Evolutionary conservation across 2,113 vertebrate genomes (phyloP).

Genomic region (Passer domesticus): DNA sequence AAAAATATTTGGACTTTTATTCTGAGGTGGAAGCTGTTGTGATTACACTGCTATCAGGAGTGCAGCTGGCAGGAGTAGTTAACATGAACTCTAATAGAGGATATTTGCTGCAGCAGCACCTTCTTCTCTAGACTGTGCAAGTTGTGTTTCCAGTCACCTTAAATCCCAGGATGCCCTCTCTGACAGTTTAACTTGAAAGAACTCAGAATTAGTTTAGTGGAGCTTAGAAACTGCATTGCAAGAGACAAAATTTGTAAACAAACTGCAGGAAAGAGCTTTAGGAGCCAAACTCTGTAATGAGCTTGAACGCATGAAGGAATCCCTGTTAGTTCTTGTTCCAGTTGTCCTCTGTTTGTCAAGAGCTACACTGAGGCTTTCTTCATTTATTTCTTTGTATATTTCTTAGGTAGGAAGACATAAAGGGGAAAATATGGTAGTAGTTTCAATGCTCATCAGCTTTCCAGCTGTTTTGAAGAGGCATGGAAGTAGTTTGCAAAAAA

Average conservation of each 20-base stretch:
- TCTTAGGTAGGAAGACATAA: neutral
- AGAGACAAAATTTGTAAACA: neutral
- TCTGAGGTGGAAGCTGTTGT: neutral
- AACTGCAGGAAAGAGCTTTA: neutral
- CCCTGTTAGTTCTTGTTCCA: neutral
- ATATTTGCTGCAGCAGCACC: neutral
- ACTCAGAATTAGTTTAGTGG: neutral
- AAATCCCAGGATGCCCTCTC: neutral
- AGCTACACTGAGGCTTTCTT: neutral
- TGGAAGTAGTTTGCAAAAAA: neutral
- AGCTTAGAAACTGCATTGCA: neutral
- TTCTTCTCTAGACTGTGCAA: neutral
- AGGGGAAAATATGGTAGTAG: neutral
- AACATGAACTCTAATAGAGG: fast-evolving
- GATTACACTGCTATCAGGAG: neutral
- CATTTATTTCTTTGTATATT: neutral
- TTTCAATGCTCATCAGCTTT: neutral
- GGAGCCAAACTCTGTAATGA: neutral
- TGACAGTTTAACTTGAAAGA: neutral
- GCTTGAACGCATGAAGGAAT: neutral
- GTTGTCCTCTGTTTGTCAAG: neutral
- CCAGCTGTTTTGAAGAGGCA: neutral
- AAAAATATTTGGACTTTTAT: neutral
- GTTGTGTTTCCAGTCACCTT: neutral
- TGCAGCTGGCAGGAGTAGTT: neutral